These are phyloP conservation scores for Cladopsammia gracilis DNA, from an alignment of 64 coral and sea anemone genomes.

Conservation along the genomic window DNA sequence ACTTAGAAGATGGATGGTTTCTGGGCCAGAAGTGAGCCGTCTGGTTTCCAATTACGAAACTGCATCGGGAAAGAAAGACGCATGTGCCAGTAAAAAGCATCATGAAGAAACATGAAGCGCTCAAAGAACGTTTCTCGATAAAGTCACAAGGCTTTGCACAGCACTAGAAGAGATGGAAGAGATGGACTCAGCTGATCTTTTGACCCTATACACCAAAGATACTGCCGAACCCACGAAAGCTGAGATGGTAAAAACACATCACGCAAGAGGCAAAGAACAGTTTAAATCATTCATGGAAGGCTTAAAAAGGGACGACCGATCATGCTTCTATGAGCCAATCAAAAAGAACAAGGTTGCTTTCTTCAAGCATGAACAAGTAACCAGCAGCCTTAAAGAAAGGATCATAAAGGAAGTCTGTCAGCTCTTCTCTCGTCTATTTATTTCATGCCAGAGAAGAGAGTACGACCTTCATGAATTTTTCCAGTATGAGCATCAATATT, in stretches of 20 bases:
- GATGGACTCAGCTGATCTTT: constrained; percentile 42
- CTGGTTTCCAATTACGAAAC: too few relatives aligned
- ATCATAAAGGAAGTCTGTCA: constrained; percentile 70
- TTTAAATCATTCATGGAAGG: constrained; percentile 46
- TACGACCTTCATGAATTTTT: constrained; percentile 77
- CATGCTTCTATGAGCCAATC: constrained; percentile 73
- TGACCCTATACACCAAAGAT: constrained; percentile 56
- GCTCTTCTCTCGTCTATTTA: constrained; percentile 59
- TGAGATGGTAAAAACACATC: constrained; percentile 62
- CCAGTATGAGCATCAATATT: constrained; percentile 68
- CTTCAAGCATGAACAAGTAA: constrained; percentile 54
- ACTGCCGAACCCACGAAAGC: constrained; percentile 59
- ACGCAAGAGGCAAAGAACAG: constrained; percentile 31
- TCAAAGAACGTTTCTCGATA: constrained; percentile 56
- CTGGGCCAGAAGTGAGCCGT: too few relatives aligned
- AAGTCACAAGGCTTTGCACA: constrained; percentile 34
- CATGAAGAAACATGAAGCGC: neutral
- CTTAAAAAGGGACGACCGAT: constrained; percentile 54
- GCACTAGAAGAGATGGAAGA: constrained; percentile 59
- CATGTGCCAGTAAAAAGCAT: too few relatives aligned
- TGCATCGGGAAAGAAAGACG: too few relatives aligned
- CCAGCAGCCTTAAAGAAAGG: constrained; percentile 47
- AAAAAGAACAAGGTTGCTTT: constrained; percentile 49
- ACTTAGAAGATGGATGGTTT: too few relatives aligned
- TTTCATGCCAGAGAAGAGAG: constrained; percentile 64